Evolutionary conservation across 2,888 invertebrate species (phyloP).

Genomic region (Melipona bicolor): DNA sequence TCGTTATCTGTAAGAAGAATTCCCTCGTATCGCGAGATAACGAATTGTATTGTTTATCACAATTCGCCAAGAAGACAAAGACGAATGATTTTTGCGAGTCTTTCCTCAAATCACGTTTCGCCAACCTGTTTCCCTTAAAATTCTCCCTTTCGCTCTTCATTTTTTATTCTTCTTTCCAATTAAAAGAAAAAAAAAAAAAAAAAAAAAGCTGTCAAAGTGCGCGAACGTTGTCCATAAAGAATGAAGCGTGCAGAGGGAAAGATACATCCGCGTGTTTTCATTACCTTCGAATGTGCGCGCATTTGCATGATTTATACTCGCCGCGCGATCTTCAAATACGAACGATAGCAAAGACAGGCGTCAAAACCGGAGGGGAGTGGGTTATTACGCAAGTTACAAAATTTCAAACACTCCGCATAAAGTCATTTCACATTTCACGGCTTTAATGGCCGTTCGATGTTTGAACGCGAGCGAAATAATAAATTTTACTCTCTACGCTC

Average conservation of each 20-base stretch:
- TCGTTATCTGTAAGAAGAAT: neutral
- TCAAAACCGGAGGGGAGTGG: too few relatives aligned
- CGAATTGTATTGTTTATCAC: too few relatives aligned
- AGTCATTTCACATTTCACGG: neutral
- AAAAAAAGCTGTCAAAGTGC: neutral
- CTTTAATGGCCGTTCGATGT: constrained; percentile 3
- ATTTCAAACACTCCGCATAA: neutral
- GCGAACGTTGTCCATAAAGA: neutral
- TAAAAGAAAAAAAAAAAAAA: too few relatives aligned
- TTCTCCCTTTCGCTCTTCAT: neutral
- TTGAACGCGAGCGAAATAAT: neutral
- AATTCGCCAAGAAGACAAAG: neutral
- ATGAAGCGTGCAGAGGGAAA: neutral
- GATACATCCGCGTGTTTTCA: neutral
- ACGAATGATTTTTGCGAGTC: neutral
- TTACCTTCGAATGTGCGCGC: neutral
- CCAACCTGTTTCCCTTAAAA: neutral
- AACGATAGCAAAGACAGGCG: neutral
- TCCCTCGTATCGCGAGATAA: neutral
- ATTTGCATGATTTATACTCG: neutral
- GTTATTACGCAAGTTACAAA: neutral
- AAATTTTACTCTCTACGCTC: too few relatives aligned
- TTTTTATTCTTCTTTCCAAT: too few relatives aligned
- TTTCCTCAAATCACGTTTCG: neutral
- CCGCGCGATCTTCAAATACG: neutral